Conservation (phyloP, 2,797 vertebrate species). For the Phaenicophaeus curvirostris region DNA sequence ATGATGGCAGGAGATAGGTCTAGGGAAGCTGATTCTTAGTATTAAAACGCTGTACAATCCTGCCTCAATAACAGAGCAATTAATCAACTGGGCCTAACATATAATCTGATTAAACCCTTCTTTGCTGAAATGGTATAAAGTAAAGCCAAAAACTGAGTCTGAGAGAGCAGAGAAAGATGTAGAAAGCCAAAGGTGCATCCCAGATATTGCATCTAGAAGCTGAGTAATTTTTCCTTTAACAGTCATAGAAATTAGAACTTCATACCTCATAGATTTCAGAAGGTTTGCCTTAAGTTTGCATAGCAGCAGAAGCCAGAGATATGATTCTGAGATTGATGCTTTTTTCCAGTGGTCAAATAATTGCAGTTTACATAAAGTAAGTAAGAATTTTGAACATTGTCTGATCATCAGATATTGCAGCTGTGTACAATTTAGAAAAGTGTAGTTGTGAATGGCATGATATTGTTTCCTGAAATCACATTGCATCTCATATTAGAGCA, state of each 20-base stretch:
- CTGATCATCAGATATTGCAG: neutral
- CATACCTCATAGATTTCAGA: neutral
- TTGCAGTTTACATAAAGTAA: neutral
- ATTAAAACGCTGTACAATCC: slow-evolving; percentile 47
- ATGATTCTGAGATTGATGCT: neutral
- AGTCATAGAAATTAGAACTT: neutral
- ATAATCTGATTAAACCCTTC: slow-evolving; percentile 65
- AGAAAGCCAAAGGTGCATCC: neutral
- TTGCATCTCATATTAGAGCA: neutral
- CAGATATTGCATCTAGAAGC: neutral
- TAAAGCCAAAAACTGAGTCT: neutral
- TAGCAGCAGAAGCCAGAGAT: neutral
- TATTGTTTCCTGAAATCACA: neutral
- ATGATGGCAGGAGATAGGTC: slow-evolving; percentile 41
- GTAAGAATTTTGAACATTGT: neutral
- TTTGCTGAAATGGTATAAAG: slow-evolving; percentile 38
- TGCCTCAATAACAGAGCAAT: slow-evolving; percentile 57
- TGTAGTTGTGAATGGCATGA: neutral
- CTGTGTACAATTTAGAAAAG: neutral
- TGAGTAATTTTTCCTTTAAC: neutral
- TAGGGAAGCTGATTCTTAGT: slow-evolving; percentile 42
- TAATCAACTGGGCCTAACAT: slow-evolving; percentile 44
- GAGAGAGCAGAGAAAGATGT: neutral
- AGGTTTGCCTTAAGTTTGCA: neutral
- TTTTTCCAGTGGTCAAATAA: neutral